Conservation (phyloP, 2,888 invertebrate species). For the Drosophila eohydei region DNA sequence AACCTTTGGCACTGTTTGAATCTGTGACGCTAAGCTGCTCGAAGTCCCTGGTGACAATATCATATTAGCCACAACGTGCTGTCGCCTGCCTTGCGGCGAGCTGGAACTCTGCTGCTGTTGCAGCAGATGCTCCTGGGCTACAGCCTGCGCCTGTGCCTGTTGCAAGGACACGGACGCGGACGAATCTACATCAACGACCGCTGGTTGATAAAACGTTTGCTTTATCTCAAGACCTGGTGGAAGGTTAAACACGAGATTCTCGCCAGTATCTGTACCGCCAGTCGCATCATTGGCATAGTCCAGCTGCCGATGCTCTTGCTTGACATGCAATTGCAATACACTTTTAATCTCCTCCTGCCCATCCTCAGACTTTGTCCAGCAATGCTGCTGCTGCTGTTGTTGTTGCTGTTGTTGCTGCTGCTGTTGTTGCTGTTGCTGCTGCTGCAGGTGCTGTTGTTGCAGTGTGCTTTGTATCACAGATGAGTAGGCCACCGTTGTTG, state of each 20-base stretch:
- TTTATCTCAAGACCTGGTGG: conserved; percentile 82
- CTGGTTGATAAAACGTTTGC: conserved; percentile 77
- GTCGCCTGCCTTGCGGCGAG: conserved; percentile 64
- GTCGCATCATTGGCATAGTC: conserved; percentile 69
- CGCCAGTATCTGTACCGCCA: conserved; percentile 66
- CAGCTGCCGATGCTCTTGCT: conserved; percentile 81
- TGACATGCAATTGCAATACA: conserved; percentile 82
- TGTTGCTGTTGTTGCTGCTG: conserved; percentile 66
- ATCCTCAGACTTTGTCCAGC: conserved; percentile 80
- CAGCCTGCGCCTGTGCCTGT: conserved; percentile 61
- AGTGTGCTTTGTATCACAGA: conserved; percentile 89
- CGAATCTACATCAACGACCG: conserved; percentile 52
- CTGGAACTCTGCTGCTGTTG: conserved; percentile 59
- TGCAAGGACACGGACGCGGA: conserved; percentile 50
- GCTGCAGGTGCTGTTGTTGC: conserved; percentile 75
- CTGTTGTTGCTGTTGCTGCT: conserved; percentile 57
- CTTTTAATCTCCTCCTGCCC: conserved; percentile 80
- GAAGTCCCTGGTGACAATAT: conserved; percentile 81
- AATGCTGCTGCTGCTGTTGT: conserved; percentile 67
- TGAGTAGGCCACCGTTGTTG: conserved; percentile 89
- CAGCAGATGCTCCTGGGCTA: conserved; percentile 67
- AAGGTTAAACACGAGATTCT: conserved; percentile 82
- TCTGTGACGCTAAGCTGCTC: conserved; percentile 83
- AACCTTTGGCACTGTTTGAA: conserved; percentile 85
- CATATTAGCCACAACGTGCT: conserved; percentile 84